phyloP scores from a whole-genome alignment of 1,140 invertebrate species.

The Leptoteleia sp. region DNA sequence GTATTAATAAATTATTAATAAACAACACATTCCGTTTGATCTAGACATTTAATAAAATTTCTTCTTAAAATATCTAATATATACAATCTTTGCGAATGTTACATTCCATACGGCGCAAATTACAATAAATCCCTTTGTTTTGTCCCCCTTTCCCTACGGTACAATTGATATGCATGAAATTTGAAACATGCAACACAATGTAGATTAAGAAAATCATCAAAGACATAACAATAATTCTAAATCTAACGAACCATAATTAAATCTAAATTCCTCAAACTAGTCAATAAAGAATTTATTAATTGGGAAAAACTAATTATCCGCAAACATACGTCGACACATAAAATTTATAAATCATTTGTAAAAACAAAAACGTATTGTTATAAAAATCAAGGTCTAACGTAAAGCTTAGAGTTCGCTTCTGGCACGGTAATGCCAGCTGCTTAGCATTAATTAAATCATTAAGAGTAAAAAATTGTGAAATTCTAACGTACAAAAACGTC shows the following conservation, averaged over 20 bases:
- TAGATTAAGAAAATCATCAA: conserved; percentile 63
- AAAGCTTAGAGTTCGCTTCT: not conserved
- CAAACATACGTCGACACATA: conserved; percentile 10
- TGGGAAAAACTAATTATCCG: not conserved
- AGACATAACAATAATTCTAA: conserved; percentile 48
- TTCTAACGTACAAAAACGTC: conserved; percentile 29
- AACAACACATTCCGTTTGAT: conserved; percentile 48
- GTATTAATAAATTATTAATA: conserved; percentile 42
- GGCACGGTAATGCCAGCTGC: conserved; percentile 1
- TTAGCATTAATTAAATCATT: conserved; percentile 8
- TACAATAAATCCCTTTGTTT: conserved; percentile 59
- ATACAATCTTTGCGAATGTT: conserved; percentile 61
- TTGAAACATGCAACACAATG: conserved; percentile 54
- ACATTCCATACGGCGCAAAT: conserved; percentile 61
- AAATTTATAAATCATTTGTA: conserved; percentile 23
- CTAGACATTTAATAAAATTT: conserved; percentile 66
- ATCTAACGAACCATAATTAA: conserved; percentile 12
- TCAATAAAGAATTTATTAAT: conserved; percentile 18
- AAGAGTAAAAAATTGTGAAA: conserved; percentile 14
- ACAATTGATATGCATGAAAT: conserved; percentile 58
- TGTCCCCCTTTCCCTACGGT: conserved; percentile 46
- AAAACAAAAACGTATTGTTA: conserved; percentile 34
- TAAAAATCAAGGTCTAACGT: conserved; percentile 28
- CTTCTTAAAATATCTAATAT: conserved; percentile 64
- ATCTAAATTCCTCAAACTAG: conserved; percentile 24